Base-by-base conservation (phyloP, 2,888 invertebrate species). In the Penaeus monodon region DNA sequence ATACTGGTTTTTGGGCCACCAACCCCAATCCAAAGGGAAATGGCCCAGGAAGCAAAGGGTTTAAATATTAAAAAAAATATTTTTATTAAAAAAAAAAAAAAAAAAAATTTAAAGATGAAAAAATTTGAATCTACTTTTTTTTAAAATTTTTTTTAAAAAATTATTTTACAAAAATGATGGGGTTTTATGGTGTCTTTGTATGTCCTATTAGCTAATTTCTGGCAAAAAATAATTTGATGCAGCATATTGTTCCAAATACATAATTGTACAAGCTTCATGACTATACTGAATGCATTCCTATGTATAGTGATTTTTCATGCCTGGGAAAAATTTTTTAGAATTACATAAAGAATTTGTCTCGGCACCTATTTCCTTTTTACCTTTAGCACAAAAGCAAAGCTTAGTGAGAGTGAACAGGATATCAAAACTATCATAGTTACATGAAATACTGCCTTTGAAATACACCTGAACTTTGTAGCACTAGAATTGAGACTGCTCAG, bases 1-100 rank as follows among this genome's bases (percentile, higher is more conserved):
- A 20, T 57, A 57, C 38, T 38, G 49, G n/a, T n/a, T 85, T 74
- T 85, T 85, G 80, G 80, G 76, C 81, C 85, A 81, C 85, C n/a
- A n/a, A 70, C 33, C 73, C 65, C 74, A 66, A 49, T 73, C 49
- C 63, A 81, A 27, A 63, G 38, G 74, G 27, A 29, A 74, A 76
- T 81, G n/a, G 73, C 49, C 80, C 65, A 79, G 49, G 70, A 27
- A 74, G 64, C 57, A 57, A 74, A 64, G 66, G 74, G 27, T 81
- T 66, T 65, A 73, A 66, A 65, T 81, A 74, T 80, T 73, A 81
- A 84, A 70, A 33, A 64, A 74, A 29, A 49, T 14, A 83, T 57
- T 29, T 83, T 83, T n/a, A n/a, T n/a, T 33, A 24, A 81, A n/a
- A 12, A 20, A 14, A 10, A 57, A 57, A 57, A 57, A 1, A 17